Percentiles rank a stretch among this genome's conserved stretches.
phyloP scores from a whole-genome alignment of 2,113 vertebrate species.

The Phylloscopus trochilus region DNA sequence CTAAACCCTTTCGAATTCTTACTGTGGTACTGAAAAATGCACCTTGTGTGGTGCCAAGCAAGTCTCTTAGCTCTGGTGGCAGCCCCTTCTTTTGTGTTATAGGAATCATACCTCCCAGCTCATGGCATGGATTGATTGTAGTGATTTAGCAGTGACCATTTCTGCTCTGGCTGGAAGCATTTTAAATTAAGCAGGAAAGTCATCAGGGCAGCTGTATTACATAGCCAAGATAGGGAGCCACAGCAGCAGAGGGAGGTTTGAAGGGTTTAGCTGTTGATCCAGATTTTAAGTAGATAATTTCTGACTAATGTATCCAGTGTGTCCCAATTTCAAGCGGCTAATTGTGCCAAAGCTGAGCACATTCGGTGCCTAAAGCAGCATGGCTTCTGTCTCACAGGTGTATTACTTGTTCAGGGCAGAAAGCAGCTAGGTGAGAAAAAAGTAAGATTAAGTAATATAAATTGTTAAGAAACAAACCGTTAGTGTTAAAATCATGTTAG shows the following conservation, averaged over 20 bases:
- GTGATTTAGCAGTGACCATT: background rate
- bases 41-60: background rate
- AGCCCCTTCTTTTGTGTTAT: background rate
- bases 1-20: background rate
- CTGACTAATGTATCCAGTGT: background rate
- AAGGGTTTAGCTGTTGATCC: slow-evolving; percentile 17
- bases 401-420: background rate
- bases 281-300: slow-evolving; percentile 22
- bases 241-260: background rate
- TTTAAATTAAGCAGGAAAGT: background rate
- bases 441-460: background rate
- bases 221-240: background rate
- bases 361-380: background rate
- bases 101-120: background rate
- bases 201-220: background rate
- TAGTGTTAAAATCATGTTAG: background rate
- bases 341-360: background rate
- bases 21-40: background rate
- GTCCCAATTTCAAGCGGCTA: background rate
- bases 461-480: background rate
- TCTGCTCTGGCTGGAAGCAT: background rate
- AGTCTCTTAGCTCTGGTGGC: background rate
- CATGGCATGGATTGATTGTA: background rate
- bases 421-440: background rate
- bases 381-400: background rate